Base-by-base conservation (phyloP, 37 sponge, comb jelly and placozoan species). In the Corticium candelabrum region DNA sequence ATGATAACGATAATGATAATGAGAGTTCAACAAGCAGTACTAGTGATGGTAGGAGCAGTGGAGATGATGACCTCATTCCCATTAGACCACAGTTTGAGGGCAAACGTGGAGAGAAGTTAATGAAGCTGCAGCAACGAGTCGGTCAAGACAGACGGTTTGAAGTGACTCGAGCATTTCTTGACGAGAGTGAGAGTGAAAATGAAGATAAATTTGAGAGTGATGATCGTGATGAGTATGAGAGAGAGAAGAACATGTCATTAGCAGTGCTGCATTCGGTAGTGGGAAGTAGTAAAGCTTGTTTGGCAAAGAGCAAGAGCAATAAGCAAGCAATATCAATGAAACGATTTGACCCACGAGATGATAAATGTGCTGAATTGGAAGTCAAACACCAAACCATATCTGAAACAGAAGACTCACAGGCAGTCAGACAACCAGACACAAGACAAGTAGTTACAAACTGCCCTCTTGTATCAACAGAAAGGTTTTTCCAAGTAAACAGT, bases 51-150 rank as follows among this genome's bases (percentile, higher is more conserved):
- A 50, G 62, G 15, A 21, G 21, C 62, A 21, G 21, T 21, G 62
- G 21, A 21, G 21, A 21, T 21, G 62, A 50, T 11, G 21, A 27
- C 11, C 15, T 50, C 21, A 11, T 50, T 27, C 11, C 11, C 15
- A 11, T 27, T 27, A 50, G 21, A 21, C 62, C 62, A 11, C 62
- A 50, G 11, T 87, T 87, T 68, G 80, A 82, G 41, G 80, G 87
- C 38, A 74, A 71, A 21, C 1, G 27, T 7, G 87, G 87, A 79
- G 84, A 41, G 32, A 83, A 78, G 39, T 69, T 87, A 76, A 82
- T 87, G 39, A 62, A 74, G 57, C 40, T 87, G 29, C 87, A 87
- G 72, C 68, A 75, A 40, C 68, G 50, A 37, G 67, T 87, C 37
- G 80, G 84, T 1, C 1, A 32, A 35, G 87, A 87, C 39, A 68